Base-by-base conservation (phyloP, 2,797 vertebrate genomes). In the Knipowitschia caucasica region DNA sequence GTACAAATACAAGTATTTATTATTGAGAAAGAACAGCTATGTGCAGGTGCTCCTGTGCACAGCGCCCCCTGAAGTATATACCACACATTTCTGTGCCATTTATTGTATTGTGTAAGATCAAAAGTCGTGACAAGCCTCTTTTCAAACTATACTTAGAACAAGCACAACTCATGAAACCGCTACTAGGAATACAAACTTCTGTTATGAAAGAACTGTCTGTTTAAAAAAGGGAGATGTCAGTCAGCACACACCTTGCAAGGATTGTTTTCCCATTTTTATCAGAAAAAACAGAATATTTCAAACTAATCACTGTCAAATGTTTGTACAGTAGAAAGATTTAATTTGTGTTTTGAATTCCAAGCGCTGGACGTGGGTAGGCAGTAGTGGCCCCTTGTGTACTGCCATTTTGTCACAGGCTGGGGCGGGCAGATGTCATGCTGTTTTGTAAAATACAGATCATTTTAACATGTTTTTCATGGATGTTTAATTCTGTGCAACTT, bases 401-500 rank as follows among this genome's bases (percentile, higher is more conserved):
- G 69, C 58, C 54, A 72, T 76, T 67, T 75, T 68, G 39, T 63
- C 30, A 38, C 36, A 46, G 52, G 60, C 67, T 56, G 58, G 65
- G 65, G 65, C 62, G 25, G 56, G 54, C 44, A 67, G 47, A 66
- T 65, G 62, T 73, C 43, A 76, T 64, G 39, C 71, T 36, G 63
- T 69, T 83, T 81, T 77, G 73, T 76, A 80, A 67, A 62, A 59
- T 67, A 69, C 56, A 64, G 23, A 56, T 63, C 5, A 56, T 60
- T 64, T 71, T 64, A 74, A 60, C 70, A 66, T 80, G 69, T 76
- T 83, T 77, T 88, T 86, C 82, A 89, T 90, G 84, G 86, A 84
- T 67, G 60, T 55, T 89, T 76, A 90, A 90, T 86, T 88, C 86
- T 80, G 84, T 91, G 87, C 72, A 90, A 88, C 85, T 91, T 91